phyloP scores from a whole-genome alignment of 1,140 invertebrate genomes.

The Eciton burchellii region DNA sequence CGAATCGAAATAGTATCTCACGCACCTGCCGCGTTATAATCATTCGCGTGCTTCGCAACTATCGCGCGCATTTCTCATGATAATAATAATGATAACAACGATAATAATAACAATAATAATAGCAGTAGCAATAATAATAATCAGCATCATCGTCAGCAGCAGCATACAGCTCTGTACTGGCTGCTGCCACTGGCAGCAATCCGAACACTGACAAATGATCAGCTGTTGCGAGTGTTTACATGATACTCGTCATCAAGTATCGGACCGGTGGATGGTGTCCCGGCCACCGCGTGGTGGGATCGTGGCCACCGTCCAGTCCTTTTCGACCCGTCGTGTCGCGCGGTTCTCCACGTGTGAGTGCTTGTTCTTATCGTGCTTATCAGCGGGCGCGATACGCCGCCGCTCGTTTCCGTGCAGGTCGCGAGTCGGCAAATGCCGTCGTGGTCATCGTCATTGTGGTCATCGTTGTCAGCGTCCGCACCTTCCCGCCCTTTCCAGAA shows the following conservation, averaged over 20 bases:
- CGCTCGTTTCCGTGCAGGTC: neutral
- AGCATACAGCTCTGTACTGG: conserved; percentile 1
- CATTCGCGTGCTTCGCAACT: no score
- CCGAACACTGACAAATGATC: conserved; percentile 57
- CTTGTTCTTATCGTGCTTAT: conserved; percentile 42
- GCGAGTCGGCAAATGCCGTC: conserved; percentile 20
- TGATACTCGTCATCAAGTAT: conserved; percentile 70
- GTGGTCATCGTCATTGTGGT: conserved; percentile 19
- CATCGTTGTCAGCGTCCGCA: neutral
- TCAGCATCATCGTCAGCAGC: no score
- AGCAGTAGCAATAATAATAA: no score
- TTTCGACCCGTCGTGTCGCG: conserved; percentile 70
- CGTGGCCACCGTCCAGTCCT: conserved; percentile 73
- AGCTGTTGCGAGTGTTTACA: conserved; percentile 76
- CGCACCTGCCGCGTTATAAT: neutral
- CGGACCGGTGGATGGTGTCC: conserved; percentile 58
- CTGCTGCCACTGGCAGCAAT: neutral
- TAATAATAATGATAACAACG: no score
- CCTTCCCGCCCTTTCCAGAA: neutral
- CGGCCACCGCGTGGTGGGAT: conserved; percentile 69
- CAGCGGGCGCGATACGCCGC: neutral
- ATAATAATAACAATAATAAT: no score
- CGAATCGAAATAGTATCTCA: conserved; percentile 20
- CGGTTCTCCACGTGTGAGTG: conserved; percentile 47
- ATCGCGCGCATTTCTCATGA: no score